Base-by-base conservation (phyloP, 2,113 vertebrate genomes). In the Charina bottae region DNA sequence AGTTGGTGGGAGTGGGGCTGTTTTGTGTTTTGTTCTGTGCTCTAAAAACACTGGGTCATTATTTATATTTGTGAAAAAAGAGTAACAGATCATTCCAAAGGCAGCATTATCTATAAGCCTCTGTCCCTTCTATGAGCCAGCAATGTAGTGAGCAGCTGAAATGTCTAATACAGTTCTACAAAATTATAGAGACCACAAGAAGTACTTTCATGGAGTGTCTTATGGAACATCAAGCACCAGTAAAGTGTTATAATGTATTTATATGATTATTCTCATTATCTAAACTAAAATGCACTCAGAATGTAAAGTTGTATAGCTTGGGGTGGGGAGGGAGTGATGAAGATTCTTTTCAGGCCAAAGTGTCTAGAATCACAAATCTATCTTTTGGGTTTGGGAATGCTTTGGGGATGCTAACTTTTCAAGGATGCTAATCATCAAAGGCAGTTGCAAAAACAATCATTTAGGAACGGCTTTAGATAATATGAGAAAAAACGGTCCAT, bases 401-500 rank as follows among this genome's bases (percentile, higher is more conserved):
- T 93, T 90, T 56, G 62, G 93, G 89, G 4, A 11, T 53, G 92
- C 93, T 90, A 64, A 37, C 56, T 93, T 93, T 93, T 83, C 59
- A 92, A 68, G 93, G 3, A 86, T 85, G 2, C 68, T 95, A 92
- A 84, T 88, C 93, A 93, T 89, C 59, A 93, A 94, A 95, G 93
- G 72, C 94, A 90, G 91, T 64, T 89, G 33, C 90, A 91, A 84
- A 78, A 95, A 9, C 33, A 85, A 78, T 0, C 83, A 92, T 93
- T 96, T 96, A 72, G 94, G 54, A 94, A 83, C 93, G 88, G 94
- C 60, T 93, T 86, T 93, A 56, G 90, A 88, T 55, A 89, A 90
- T 93, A 10, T 2, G 13, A 83, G 46, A 92, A 91, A 92, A 92
- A 87, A 92, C 92, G 94, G 56, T 11, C 90, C 0, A 86, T 95